phyloP scores from a whole-genome alignment of 1,140 invertebrate species.

The Megalonaias nervosa region DNA sequence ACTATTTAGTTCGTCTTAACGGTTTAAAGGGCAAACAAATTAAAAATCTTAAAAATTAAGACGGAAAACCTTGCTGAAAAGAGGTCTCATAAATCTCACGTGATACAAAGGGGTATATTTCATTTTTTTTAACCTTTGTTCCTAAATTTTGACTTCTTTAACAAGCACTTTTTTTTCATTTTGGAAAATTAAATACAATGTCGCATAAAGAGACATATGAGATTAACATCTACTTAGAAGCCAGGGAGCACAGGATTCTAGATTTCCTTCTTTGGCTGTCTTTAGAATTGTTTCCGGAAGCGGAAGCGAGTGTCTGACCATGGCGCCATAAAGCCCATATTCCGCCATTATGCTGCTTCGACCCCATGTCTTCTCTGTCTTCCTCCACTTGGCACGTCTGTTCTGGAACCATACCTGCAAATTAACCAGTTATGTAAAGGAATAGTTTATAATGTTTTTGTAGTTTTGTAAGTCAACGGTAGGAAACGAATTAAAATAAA shows the following conservation, averaged over 20 bases:
- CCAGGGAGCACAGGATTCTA: conserved; percentile 96
- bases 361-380: conserved; percentile 99
- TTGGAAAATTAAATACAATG: neutral
- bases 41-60: neutral
- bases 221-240: conserved; percentile 84
- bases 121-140: neutral
- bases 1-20: no score
- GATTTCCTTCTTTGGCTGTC: conserved; percentile 79
- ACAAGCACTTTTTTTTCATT: neutral
- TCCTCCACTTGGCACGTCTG: conserved; percentile 97
- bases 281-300: conserved; percentile 98
- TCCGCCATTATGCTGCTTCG: conserved; percentile 80
- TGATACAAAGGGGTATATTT: neutral
- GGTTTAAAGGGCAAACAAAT: no score
- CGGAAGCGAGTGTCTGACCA: conserved; percentile 98
- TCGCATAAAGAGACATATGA: neutral
- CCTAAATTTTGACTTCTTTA: neutral
- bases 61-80: neutral
- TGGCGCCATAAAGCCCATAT: conserved; percentile 99
- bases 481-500: neutral
- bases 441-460: neutral
- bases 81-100: neutral
- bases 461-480: neutral
- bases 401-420: conserved; percentile 99
- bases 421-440: neutral